Conservation (phyloP, 2,888 invertebrate species). For the Parasteatoda lunata region DNA sequence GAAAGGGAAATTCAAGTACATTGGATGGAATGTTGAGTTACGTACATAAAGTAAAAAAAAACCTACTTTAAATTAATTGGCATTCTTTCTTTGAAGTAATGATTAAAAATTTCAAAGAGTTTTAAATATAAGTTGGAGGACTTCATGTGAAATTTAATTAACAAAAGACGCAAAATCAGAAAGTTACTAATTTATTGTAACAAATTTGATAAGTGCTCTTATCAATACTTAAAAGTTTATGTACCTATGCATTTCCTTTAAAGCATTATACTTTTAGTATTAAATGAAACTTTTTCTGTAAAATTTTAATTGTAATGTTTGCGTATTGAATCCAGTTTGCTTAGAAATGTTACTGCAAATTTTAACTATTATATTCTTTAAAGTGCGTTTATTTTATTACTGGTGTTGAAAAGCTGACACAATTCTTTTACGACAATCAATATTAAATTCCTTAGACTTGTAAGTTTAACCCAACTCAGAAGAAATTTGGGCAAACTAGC, state of each 20-base stretch:
- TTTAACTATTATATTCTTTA: too few relatives aligned
- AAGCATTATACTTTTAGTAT: not conserved
- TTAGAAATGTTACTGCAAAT: too few relatives aligned
- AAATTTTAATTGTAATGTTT: not conserved
- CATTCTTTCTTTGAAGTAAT: not conserved
- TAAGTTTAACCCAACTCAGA: too few relatives aligned
- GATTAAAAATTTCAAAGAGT: not conserved
- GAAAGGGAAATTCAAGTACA: conserved; percentile 4
- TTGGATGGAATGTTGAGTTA: not conserved
- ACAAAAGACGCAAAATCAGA: not conserved
- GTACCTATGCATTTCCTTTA: not conserved
- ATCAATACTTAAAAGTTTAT: not conserved
- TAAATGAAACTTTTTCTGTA: not conserved
- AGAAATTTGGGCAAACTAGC: too few relatives aligned
- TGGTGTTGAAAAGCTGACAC: too few relatives aligned
- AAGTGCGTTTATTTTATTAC: too few relatives aligned
- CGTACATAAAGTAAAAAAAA: not conserved
- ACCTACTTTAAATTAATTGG: not conserved
- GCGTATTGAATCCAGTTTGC: too few relatives aligned
- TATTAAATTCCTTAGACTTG: too few relatives aligned
- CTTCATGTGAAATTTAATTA: not conserved
- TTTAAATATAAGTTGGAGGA: not conserved
- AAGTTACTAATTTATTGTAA: not conserved
- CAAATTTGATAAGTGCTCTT: not conserved
- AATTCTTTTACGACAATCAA: too few relatives aligned